A percentile compares a stretch with the other conserved stretches of the same genome.
Evolutionary conservation across 1,140 invertebrate genomes (phyloP).

Genomic region (Agrilus planipennis): DNA sequence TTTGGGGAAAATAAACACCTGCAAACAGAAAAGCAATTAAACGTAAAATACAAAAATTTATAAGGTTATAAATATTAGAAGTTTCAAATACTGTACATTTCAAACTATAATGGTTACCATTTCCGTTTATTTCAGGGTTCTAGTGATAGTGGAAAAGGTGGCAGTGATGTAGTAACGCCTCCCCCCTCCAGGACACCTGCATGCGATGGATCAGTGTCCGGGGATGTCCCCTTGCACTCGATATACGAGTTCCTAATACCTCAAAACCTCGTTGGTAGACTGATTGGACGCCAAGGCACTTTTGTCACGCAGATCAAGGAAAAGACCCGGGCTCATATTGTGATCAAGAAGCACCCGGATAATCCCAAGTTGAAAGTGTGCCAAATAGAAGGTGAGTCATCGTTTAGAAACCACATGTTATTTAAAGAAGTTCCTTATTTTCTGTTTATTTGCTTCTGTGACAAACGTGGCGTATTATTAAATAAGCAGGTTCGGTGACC

Average conservation of each 20-base stretch:
- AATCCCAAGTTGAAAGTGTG: constrained; percentile 64
- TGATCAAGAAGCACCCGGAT: constrained; percentile 64
- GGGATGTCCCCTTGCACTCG: constrained; percentile 10
- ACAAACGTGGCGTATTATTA: too few species aligned
- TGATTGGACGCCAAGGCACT: constrained; percentile 78
- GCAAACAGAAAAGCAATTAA: too few species aligned
- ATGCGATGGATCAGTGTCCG: constrained; percentile 6
- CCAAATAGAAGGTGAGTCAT: constrained; percentile 63
- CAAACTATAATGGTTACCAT: too few species aligned
- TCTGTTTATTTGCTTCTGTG: too few species aligned
- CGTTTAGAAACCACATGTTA: too few species aligned
- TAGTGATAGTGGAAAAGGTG: constrained; percentile 64
- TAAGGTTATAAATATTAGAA: too few species aligned
- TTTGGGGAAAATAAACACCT: too few species aligned
- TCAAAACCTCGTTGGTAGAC: constrained; percentile 62
- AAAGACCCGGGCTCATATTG: constrained; percentile 63
- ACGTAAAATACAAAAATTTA: too few species aligned
- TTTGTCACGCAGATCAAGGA: constrained; percentile 71
- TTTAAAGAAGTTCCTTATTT: too few species aligned
- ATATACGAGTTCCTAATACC: constrained; percentile 73
- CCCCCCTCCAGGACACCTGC: constrained; percentile 32
- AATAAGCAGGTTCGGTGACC: too few species aligned
- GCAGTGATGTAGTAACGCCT: constrained; percentile 53
- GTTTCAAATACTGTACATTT: too few species aligned
- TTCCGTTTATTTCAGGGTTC: constrained; percentile 49